Evolutionary conservation across 2,113 vertebrate species (phyloP).

Genomic region (Gallinago jamesoni): DNA sequence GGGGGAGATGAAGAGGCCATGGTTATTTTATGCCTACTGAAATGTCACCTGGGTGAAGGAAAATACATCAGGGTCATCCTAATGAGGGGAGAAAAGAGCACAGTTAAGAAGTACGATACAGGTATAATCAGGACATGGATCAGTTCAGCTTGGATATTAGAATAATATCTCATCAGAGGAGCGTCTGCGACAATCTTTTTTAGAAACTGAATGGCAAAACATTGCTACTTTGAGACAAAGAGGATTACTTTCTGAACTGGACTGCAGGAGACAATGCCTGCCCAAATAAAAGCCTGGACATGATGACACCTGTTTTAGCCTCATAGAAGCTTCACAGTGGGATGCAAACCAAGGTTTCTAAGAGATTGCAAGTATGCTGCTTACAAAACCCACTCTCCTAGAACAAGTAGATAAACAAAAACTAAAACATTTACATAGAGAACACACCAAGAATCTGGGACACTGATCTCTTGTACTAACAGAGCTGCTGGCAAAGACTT

Average conservation of each 20-base stretch:
- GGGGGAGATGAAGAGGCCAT: neutral
- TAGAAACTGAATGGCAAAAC: neutral
- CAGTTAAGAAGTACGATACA: neutral
- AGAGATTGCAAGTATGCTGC: neutral
- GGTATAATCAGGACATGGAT: neutral
- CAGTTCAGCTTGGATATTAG: neutral
- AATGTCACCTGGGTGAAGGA: neutral
- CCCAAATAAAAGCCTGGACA: neutral
- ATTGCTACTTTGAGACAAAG: neutral
- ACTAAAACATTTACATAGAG: neutral
- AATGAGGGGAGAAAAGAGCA: neutral
- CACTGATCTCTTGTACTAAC: neutral
- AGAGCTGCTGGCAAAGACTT: slow-evolving; percentile 7
- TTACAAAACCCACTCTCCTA: neutral
- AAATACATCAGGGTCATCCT: neutral
- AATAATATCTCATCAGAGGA: neutral
- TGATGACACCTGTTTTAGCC: neutral
- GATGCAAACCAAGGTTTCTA: neutral
- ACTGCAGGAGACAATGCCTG: neutral
- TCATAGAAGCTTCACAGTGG: neutral
- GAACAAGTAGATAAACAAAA: neutral
- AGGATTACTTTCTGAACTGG: neutral
- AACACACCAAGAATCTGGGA: neutral
- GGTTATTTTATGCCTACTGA: neutral
- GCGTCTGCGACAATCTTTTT: neutral